A percentile compares a stretch with the other conserved stretches of the same genome.
These are phyloP conservation scores for Pangasius krempfi DNA, from an alignment of 2,797 vertebrate species.

Conservation along the genomic window DNA sequence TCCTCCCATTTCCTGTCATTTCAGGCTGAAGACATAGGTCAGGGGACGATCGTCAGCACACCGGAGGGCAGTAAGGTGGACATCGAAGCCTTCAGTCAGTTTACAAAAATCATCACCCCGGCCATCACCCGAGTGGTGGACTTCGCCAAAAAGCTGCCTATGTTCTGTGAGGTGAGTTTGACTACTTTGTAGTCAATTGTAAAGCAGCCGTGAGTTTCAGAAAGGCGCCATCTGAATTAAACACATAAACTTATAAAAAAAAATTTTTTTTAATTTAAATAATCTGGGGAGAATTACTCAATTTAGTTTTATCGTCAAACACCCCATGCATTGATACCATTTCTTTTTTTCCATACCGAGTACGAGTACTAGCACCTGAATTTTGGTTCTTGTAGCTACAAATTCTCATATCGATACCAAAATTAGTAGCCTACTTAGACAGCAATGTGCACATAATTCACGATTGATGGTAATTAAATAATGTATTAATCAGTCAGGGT, in stretches of 20 bases:
- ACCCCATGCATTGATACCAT: neutral
- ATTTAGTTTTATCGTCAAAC: neutral
- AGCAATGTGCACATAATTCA: too few species aligned
- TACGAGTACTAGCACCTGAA: neutral
- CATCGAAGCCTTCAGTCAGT: slow-evolving; percentile 99
- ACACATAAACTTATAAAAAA: too few species aligned
- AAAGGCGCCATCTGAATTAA: neutral
- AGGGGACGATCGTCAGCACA: slow-evolving; percentile 89
- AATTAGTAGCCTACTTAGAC: neutral
- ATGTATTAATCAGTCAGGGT: neutral
- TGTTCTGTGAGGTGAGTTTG: slow-evolving; percentile 94
- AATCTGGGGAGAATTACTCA: neutral
- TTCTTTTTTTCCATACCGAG: neutral
- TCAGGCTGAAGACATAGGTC: slow-evolving; percentile 96
- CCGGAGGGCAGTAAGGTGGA: slow-evolving; percentile 97
- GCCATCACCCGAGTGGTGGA: slow-evolving; percentile 99
- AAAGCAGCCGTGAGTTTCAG: neutral
- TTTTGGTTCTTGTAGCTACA: neutral
- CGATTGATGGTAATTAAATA: too few species aligned
- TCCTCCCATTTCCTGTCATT: slow-evolving; percentile 51
- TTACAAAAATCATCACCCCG: slow-evolving; percentile 99
- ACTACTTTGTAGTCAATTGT: neutral
- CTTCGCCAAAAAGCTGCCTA: slow-evolving; percentile 99
- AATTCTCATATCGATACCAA: neutral
- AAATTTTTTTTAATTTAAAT: too few species aligned